These are phyloP conservation scores for Zophobas atratus DNA, from an alignment of 1,140 invertebrate species.

Conservation along the genomic window DNA sequence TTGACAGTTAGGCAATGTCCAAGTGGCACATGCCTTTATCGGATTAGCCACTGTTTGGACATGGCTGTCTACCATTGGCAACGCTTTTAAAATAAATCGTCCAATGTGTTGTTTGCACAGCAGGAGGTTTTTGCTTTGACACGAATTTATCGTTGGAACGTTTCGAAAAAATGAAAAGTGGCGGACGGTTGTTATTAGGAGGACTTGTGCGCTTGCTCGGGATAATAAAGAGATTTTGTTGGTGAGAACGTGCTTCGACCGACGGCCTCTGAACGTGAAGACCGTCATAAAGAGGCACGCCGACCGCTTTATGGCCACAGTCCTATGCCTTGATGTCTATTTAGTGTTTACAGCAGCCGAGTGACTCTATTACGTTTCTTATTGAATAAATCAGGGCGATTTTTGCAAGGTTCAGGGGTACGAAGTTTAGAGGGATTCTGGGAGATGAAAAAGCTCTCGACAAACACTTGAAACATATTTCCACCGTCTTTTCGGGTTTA, in stretches of 20 bases:
- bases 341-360: slow-evolving; percentile 66
- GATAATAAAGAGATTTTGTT: slow-evolving; percentile 29
- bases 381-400: slow-evolving; percentile 61
- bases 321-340: slow-evolving; percentile 67
- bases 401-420: neutral
- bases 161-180: neutral
- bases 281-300: slow-evolving; percentile 66
- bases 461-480: no score
- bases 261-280: slow-evolving; percentile 46
- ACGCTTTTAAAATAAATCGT: slow-evolving; percentile 44
- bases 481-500: no score
- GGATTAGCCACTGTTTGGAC: slow-evolving; percentile 52
- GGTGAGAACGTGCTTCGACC: slow-evolving; percentile 25
- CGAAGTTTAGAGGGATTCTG: neutral
- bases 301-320: slow-evolving; percentile 64
- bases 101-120: slow-evolving; percentile 10
- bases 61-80: slow-evolving; percentile 45
- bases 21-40: slow-evolving; percentile 18
- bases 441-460: no score
- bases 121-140: slow-evolving; percentile 2
- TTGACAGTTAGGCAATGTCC: slow-evolving; percentile 8
- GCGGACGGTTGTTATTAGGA: neutral
- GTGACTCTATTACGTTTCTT: slow-evolving; percentile 63
- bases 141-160: neutral
- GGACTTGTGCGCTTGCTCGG: neutral